A percentile compares a stretch with the other conserved stretches of the same genome.
phyloP scores from a whole-genome alignment of 2,797 vertebrate genomes.

The Melanotaenia trifasciata region DNA sequence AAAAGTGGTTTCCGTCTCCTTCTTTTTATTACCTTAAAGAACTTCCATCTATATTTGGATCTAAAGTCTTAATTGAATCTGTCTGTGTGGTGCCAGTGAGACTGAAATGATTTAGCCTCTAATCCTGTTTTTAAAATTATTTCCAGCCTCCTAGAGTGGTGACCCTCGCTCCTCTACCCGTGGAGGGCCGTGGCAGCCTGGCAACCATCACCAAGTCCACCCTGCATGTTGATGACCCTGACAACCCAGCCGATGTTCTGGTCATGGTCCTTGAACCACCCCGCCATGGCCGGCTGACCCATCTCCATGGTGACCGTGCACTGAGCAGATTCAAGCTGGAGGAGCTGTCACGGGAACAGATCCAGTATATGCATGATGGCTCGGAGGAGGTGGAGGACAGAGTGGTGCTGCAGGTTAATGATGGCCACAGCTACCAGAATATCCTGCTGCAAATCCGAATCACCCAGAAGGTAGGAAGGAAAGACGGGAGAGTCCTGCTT shows the following conservation, averaged over 20 bases:
- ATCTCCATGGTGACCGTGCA: conserved; percentile 51
- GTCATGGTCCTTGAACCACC: conserved; percentile 88
- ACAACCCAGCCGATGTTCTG: conserved; percentile 90
- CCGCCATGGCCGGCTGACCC: conserved; percentile 83
- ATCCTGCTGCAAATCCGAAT: conserved; percentile 85
- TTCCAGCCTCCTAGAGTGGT: conserved; percentile 87
- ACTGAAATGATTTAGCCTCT: background rate
- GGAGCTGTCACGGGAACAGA: conserved; percentile 83
- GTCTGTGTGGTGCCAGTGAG: too few relatives aligned
- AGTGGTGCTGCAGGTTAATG: conserved; percentile 87
- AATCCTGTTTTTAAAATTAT: conserved; percentile 9
- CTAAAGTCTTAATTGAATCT: too few relatives aligned
- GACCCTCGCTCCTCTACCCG: conserved; percentile 80
- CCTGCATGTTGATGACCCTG: conserved; percentile 88
- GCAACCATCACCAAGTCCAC: conserved; percentile 79
- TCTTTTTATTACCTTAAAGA: too few relatives aligned
- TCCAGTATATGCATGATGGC: conserved; percentile 90
- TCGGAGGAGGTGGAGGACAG: conserved; percentile 79
- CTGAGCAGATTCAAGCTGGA: conserved; percentile 82
- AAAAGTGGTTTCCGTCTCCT: background rate
- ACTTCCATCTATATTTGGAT: too few relatives aligned
- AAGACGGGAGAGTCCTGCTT: background rate
- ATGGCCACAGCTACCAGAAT: conserved; percentile 91
- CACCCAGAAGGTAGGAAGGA: conserved; percentile 82
- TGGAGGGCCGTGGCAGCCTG: conserved; percentile 76